A percentile compares a stretch with the other conserved stretches of the same genome.
Evolutionary conservation across 2,888 invertebrate genomes (phyloP).

Genomic region (Andrena minutula): DNA sequence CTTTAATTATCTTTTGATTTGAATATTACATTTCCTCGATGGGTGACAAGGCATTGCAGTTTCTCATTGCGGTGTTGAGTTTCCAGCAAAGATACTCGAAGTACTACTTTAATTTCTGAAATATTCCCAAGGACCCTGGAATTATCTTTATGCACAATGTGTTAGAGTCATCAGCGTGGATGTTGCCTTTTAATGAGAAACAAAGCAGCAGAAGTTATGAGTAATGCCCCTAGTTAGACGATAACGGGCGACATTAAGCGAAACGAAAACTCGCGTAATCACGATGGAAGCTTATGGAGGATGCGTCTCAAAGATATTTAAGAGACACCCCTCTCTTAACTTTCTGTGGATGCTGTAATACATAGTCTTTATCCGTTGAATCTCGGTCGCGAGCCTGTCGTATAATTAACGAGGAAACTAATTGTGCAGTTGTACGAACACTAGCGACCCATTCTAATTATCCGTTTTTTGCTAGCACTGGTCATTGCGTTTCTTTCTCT

Average conservation of each 20-base stretch:
- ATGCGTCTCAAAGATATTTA: constrained; percentile 31
- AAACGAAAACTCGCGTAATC: constrained; percentile 12
- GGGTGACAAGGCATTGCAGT: too few relatives aligned
- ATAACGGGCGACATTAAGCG: constrained; percentile 13
- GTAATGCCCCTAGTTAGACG: not conserved
- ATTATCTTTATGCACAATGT: not conserved
- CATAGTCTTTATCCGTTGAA: constrained; percentile 61
- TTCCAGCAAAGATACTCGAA: not conserved
- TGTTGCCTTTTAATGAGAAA: not conserved
- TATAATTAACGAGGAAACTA: constrained; percentile 52
- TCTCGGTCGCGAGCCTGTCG: constrained; percentile 55
- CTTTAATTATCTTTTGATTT: too few relatives aligned
- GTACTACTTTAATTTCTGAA: not conserved
- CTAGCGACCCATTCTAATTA: constrained; percentile 46
- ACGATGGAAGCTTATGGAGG: not conserved
- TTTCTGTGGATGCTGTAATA: constrained; percentile 57
- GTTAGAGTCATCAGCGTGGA: not conserved
- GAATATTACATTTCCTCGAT: too few relatives aligned
- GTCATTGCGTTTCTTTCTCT: constrained; percentile 11
- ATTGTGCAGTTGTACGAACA: constrained; percentile 38
- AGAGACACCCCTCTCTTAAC: constrained; percentile 6
- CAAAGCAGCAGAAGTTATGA: not conserved
- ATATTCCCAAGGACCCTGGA: not conserved
- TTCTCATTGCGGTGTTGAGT: too few relatives aligned
- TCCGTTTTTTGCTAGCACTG: constrained; percentile 19